Percentiles rank a stretch among this genome's conserved stretches.
Conservation (phyloP, 2,888 invertebrate genomes). For the Agrotis exclamationis region DNA sequence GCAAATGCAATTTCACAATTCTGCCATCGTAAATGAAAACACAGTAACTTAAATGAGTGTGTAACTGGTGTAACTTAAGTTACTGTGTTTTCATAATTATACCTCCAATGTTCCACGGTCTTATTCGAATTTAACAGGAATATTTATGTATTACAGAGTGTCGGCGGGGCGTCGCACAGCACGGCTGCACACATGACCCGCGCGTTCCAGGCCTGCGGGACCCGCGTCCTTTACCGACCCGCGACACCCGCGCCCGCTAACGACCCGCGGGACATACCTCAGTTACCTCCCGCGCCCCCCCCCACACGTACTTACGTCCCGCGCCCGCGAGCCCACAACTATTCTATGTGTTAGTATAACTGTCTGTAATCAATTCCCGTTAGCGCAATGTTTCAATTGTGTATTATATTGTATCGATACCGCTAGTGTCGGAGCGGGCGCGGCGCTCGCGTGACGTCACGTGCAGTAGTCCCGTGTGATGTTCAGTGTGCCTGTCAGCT, state of each 20-base stretch:
- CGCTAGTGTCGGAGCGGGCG: constrained; percentile 34
- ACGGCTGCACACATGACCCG: constrained; percentile 13
- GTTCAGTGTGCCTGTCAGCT: constrained; percentile 18
- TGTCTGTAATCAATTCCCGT: constrained; percentile 62
- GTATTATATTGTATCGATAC: constrained; percentile 38
- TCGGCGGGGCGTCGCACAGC: constrained; percentile 28
- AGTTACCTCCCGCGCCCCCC: not conserved
- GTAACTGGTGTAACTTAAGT: too few relatives aligned
- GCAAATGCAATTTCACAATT: too few relatives aligned
- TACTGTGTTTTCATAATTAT: too few relatives aligned
- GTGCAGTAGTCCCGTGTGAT: constrained; percentile 24
- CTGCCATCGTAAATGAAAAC: too few relatives aligned
- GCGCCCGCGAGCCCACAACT: constrained; percentile 24
- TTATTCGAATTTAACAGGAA: not conserved
- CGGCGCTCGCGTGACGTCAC: constrained; percentile 34
- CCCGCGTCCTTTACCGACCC: not conserved
- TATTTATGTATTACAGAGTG: constrained; percentile 28
- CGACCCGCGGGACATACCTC: not conserved
- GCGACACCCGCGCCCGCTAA: constrained; percentile 15
- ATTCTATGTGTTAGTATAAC: constrained; percentile 52
- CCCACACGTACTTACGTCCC: constrained; percentile 6
- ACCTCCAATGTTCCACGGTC: too few relatives aligned
- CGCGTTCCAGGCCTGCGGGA: not conserved
- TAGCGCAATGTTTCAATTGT: constrained; percentile 56
- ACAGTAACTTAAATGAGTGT: too few relatives aligned